Conservation (phyloP, 2,888 invertebrate genomes). For the Gastracanthus pulcherrimus region DNA sequence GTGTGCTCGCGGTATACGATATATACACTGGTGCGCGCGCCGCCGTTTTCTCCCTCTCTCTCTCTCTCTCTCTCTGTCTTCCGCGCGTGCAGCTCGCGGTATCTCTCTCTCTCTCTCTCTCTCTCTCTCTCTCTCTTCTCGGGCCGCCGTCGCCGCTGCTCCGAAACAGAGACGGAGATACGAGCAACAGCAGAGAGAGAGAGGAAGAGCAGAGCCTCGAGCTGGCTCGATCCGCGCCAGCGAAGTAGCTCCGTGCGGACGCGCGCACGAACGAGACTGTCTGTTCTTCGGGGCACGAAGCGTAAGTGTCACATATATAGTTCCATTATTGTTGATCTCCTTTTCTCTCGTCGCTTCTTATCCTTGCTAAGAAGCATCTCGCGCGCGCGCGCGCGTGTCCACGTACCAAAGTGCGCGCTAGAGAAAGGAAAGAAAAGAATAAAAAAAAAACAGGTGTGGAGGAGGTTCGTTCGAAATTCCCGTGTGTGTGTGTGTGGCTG, state of each 20-base stretch:
- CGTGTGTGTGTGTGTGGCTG: no score
- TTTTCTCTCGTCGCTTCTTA: neutral
- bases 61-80: neutral
- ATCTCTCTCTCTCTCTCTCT: neutral
- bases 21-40: no score
- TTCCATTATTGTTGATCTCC: neutral
- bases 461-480: no score
- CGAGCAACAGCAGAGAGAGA: slow-evolving; percentile 1
- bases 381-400: neutral
- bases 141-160: neutral
- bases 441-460: no score
- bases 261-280: slow-evolving; percentile 67
- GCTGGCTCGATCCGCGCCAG: slow-evolving; percentile 70
- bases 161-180: neutral
- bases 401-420: neutral
- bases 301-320: slow-evolving; percentile 69
- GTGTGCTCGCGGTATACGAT: no score
- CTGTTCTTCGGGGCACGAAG: slow-evolving; percentile 74
- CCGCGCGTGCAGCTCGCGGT: neutral
- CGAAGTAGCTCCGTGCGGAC: slow-evolving; percentile 75
- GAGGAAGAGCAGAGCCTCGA: slow-evolving; percentile 17
- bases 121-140: neutral
- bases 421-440: neutral
- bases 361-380: neutral
- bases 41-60: neutral